Evolutionary conservation across 2,113 vertebrate genomes (phyloP), one percentile per base, ranked within the genome.

Genomic region (Vireo altiloquus): DNA sequence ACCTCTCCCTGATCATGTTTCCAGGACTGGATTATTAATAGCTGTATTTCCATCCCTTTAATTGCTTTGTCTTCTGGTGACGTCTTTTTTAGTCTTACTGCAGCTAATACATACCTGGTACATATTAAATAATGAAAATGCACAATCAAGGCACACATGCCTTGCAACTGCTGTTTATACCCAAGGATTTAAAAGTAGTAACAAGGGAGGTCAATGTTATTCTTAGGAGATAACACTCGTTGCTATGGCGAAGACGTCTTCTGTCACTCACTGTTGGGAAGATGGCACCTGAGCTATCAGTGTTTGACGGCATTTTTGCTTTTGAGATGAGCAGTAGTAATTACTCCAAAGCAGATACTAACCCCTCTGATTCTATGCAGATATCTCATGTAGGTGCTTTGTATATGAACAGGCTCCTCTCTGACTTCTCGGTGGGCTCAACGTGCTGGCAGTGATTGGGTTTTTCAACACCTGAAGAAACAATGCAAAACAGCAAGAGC

Each of bases 241-340:
- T 98, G 98, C 98, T 75, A 98, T 98, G 97, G 98, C 14, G 66
- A 98, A 94, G 97, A 95, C 25, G 4, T 96, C 94, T 95, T 87
- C 97, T 96, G 96, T 97, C 98, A 97, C 79, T 98, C 97, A 97
- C 44, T 27, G n/a, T 25, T 44, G 92, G 79, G 91, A 97, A 96
- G 95, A 94, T 94, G 96, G 94, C 7, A 77, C 61, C 90, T 93
- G 82, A 87, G 90, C 53, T 44, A 59, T n/a, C 80, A 96, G 92
- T 20, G 61, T 79, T 90, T 82, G 94, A 95, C 74, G 69, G 49
- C 46, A 93, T 87, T 97, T 96, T 97, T 97, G 89, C 97, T 91
- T 82, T 87, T 40, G 25, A 97, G 94, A 95, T 96, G 87, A 95
- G 78, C 50, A 70, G 14, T 46, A 63, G 35, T 49, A 92, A 95